Evolutionary conservation across 2,888 invertebrate genomes (phyloP), one percentile per base, ranked within the genome.

Genomic region (Watsonalla binaria): DNA sequence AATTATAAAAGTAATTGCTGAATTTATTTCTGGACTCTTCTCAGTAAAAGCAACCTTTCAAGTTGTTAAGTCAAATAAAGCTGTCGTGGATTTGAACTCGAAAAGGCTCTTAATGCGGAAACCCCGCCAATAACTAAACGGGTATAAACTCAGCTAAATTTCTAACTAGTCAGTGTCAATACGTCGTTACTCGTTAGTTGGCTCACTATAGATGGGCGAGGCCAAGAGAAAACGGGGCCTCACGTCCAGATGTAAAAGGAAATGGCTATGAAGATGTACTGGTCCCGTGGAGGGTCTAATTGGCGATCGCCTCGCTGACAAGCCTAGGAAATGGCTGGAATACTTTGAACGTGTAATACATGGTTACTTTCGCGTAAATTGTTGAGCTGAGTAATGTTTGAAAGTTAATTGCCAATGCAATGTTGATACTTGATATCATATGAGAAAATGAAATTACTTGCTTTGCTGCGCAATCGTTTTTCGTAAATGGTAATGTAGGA

Each of bases 201-300:
- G 11, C 42, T 42, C 42, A 37, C 15, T 14, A 8, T 39, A 49
- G 11, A 37, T 49, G 49, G 49, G 49, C 49, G 49, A 37, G 49
- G 37, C 49, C 14, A 37, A 49, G 49, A 49, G 49, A 49, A 48
- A 49, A 49, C 49, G 37, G 13, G 49, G 8, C 35, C 37, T 49
- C 49, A 49, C 37, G 13, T 37, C 49, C 13, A 14, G 2, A 14
- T 49, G 39, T 37, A 39, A 49, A 49, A 49, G 49, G 49, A 14
- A 49, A 49, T n/a, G n/a, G 37, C 49, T 37, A 49, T 49, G 49
- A 49, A 49, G 49, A 49, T 49, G 49, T 49, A 49, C 37, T 48
- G 0, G 47, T 13, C 13, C 35, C 35, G 35, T 9, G 37, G 37
- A 49, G 37, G 49, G 49, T 37, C 37, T 49, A 49, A 49, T 48